Conservation (phyloP, 2,113 vertebrate species). For the Todiramphus chloris region DNA sequence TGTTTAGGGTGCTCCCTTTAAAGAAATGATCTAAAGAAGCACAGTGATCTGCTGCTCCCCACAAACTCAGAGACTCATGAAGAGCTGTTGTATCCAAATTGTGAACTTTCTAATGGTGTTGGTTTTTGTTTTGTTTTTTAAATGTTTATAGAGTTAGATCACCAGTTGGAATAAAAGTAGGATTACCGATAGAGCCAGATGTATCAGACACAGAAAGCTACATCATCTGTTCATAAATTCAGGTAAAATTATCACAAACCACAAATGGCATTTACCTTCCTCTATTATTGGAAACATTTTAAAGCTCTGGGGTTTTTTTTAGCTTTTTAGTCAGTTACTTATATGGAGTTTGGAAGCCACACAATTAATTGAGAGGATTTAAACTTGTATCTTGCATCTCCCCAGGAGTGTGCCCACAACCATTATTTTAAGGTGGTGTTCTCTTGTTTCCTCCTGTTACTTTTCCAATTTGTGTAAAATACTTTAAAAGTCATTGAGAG, state of each 20-base stretch:
- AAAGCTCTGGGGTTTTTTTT: background rate
- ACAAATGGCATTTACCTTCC: background rate
- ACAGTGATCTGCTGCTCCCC: rapidly evolving
- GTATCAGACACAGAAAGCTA: background rate
- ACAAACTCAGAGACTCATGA: background rate
- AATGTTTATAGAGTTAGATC: background rate
- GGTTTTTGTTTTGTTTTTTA: background rate
- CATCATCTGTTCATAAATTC: background rate
- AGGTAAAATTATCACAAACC: background rate
- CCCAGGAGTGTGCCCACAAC: background rate
- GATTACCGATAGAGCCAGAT: background rate
- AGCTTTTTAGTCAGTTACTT: background rate
- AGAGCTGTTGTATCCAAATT: rapidly evolving
- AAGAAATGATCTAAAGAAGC: background rate
- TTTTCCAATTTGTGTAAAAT: background rate
- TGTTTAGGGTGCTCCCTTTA: background rate
- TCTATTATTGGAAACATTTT: background rate
- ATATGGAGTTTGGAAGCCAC: background rate
- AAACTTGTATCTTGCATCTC: background rate
- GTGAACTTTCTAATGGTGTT: no score
- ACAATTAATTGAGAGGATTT: background rate
- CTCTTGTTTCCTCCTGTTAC: background rate
- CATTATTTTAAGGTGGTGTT: background rate
- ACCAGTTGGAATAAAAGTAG: background rate
- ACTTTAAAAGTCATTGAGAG: background rate